Base-by-base conservation (phyloP, 2,113 vertebrate species). In the Carollia perspicillata region DNA sequence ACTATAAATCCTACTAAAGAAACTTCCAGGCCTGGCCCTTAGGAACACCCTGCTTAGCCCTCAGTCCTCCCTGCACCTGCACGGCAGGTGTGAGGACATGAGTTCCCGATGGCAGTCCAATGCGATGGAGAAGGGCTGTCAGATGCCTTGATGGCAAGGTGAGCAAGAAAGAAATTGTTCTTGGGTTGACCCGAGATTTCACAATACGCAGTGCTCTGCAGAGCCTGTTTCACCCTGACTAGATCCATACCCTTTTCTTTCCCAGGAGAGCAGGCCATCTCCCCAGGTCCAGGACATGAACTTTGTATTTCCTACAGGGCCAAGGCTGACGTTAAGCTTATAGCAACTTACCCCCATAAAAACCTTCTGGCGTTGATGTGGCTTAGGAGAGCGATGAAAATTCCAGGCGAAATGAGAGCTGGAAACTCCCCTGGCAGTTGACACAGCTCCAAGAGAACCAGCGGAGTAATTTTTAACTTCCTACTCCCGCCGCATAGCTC, bases 381-480 rank as follows among this genome's bases (percentile, higher is more conserved):
- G 30, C 17, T 89, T 75, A 69, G 9, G 17, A 75, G 18, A 42
- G 35, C 81, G 44, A 89, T n/a, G 33, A 49, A 83, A 93, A 95
- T 93, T 78, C 81, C 63, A 78, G 84, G 71, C 58, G 83, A 49
- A 91, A 51, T 55, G 33, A 93, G 28, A 65, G 51, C 74, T 77
- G 72, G 78, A 96, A 93, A 74, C n/a, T 79, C 44, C 11, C 14
- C 17, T 33, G 40, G 79, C 51, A 42, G 26, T 2, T 63, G 74
- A 86, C 83, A 40, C 65, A 66, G 81, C 17, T 85, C 87, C 74
- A 95, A 68, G 42, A 81, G 53, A 84, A 77, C 35, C 23, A 72
- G 18, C 33, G 58, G n/a, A 75, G 23, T 49, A 44, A 79, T 66
- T 91, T 90, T 91, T 93, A 71, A 83, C 68, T 86, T 96, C 79